Conservation (phyloP, 2,888 invertebrate genomes). For the Drosophila kuntzei region DNA sequence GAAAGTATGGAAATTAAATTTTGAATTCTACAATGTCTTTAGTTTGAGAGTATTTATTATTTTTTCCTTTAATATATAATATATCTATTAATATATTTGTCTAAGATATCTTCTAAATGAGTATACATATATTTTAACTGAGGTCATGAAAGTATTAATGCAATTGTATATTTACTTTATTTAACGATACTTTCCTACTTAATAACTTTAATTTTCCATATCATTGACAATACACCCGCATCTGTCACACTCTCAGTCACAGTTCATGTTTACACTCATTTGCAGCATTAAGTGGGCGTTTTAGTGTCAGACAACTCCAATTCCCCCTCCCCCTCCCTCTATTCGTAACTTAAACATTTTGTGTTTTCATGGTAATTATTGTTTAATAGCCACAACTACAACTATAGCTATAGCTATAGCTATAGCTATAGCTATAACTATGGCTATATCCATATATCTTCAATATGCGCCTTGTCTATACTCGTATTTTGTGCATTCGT, state of each 20-base stretch:
- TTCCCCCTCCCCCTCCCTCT: not conserved
- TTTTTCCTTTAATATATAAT: no score
- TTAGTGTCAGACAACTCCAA: conserved; percentile 28
- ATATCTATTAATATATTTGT: not conserved
- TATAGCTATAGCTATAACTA: conserved; percentile 7
- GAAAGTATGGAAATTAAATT: no score
- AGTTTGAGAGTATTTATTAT: no score
- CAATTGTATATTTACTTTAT: conserved; percentile 1
- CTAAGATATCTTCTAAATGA: no score
- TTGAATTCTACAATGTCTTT: no score
- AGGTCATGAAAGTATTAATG: not conserved
- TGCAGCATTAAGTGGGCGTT: conserved; percentile 55
- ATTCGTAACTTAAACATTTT: conserved; percentile 28
- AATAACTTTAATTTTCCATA: conserved; percentile 28
- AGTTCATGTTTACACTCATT: conserved; percentile 54
- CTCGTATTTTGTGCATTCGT: conserved; percentile 48
- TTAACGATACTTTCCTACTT: conserved; percentile 11
- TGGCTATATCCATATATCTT: conserved; percentile 20
- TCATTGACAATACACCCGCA: conserved; percentile 35
- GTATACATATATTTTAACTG: no score
- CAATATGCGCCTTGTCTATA: conserved; percentile 21
- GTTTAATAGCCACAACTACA: conserved; percentile 44
- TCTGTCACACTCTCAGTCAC: conserved; percentile 33
- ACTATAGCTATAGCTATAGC: conserved; percentile 6
- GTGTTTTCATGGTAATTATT: conserved; percentile 70